phyloP scores from a whole-genome alignment of 2,888 invertebrate genomes.

The Meliscaeva auricollis region DNA sequence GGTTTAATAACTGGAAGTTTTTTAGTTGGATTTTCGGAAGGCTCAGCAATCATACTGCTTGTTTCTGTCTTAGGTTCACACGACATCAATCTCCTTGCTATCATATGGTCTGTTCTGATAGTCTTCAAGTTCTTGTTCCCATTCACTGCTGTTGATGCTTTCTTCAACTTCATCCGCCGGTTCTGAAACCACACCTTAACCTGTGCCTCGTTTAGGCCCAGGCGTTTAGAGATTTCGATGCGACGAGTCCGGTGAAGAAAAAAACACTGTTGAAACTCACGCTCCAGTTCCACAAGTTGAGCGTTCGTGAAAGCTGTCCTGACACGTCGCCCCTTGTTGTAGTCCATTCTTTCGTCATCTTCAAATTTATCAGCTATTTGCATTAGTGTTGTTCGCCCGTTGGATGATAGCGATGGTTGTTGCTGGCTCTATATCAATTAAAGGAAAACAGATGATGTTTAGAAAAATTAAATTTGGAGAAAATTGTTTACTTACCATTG shows the following conservation, averaged over 20 bases:
- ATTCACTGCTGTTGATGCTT: neutral
- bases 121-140: neutral
- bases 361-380: neutral
- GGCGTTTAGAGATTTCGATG: constrained; percentile 4
- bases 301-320: neutral
- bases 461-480: neutral
- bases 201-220: constrained; percentile 4
- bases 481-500: constrained; percentile 2
- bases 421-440: neutral
- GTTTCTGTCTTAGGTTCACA: no score
- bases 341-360: neutral
- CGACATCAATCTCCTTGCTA: neutral
- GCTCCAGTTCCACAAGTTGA: constrained; percentile 6
- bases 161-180: constrained; percentile 26
- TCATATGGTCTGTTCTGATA: neutral
- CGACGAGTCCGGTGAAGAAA: neutral
- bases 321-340: neutral
- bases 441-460: neutral
- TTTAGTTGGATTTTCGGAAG: no score
- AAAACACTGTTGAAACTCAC: neutral
- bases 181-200: constrained; percentile 47
- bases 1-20: constrained; percentile 1
- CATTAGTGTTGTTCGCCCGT: neutral
- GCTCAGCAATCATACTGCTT: accelerated
- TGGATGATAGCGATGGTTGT: neutral